Evolutionary conservation across 2,113 vertebrate genomes (phyloP).

Genomic region (Acanthochromis polyacanthus): DNA sequence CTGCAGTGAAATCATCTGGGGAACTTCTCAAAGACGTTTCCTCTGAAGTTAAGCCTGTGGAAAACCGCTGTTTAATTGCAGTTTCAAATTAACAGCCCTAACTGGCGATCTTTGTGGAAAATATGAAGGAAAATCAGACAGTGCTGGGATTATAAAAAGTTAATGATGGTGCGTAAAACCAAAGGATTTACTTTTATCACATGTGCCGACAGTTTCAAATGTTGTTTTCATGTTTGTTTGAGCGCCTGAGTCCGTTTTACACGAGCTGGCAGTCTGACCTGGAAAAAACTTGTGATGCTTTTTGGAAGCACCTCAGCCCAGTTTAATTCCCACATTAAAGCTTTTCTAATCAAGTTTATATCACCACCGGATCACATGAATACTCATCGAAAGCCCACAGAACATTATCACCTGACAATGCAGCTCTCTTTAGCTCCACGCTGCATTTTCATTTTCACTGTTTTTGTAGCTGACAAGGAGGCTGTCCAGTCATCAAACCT

Average conservation of each 20-base stretch:
- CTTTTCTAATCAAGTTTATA: too few species aligned
- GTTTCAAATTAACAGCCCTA: slow-evolving; percentile 61
- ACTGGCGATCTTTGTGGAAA: slow-evolving; percentile 35
- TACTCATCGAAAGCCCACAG: neutral
- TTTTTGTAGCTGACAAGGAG: neutral
- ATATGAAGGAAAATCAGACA: slow-evolving; percentile 3
- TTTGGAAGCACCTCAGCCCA: neutral
- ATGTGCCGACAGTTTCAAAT: slow-evolving; percentile 6
- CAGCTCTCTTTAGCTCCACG: neutral
- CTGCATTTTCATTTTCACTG: neutral
- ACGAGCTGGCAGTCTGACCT: neutral
- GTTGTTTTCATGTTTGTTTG: neutral
- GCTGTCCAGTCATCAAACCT: neutral
- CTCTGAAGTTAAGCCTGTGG: slow-evolving; percentile 59
- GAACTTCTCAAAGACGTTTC: slow-evolving; percentile 62
- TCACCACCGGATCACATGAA: too few species aligned
- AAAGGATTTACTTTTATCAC: slow-evolving; percentile 15
- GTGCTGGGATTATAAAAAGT: slow-evolving; percentile 25
- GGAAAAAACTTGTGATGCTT: neutral
- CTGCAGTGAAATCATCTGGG: slow-evolving; percentile 56
- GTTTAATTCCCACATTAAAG: neutral
- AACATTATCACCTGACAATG: neutral
- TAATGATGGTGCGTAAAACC: slow-evolving; percentile 30
- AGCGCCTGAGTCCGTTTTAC: neutral
- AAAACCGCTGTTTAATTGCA: slow-evolving; percentile 55